Base-by-base conservation (phyloP, 2,888 invertebrate genomes). In the Hypomecis punctinalis region DNA sequence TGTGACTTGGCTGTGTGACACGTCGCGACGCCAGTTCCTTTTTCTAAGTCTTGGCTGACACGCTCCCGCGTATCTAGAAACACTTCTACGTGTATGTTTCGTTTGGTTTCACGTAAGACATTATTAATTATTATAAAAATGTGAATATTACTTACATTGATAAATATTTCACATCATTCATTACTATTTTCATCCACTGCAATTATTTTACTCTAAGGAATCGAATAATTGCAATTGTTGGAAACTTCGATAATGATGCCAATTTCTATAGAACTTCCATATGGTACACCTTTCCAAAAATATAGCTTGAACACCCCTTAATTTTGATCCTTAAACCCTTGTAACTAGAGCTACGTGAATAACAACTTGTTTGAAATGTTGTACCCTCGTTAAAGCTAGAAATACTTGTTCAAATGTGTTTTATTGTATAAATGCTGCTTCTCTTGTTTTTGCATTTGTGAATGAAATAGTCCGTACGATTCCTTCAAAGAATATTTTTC, bases 181-280 rank as follows among this genome's bases (percentile, higher is more conserved):
- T 10, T 36, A 11, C 37, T 37, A 49, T 37, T 13, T 51, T 8
- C 5, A 51, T 58, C 59, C 56, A 70, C 60, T 72, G 45, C 43
- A 68, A 76, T 77, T 70, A 75, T 66, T 70, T 61, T 70, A 64
- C 69, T 61, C 61, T 69, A 66, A 68, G 66, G 69, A 66, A 62
- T 69, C 64, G 65, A 46, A 48, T 75, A 70, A 74, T 76, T 77
- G 76, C 71, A 71, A 59, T 73, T 73, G 67, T 73, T 77, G 67
- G 72, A 67, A 78, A 77, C 73, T 75, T 63, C 53, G 23, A 64
- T 75, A 75, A 75, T 71, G 69, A 73, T 56, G 74, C 71, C 74
- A 74, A 77, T 78, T 80, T 77, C 68, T 71, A 67, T 64, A 67
- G 63, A 63, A 63, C 42, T 63, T 74, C 60, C 65, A 72, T 70